phyloP scores from a whole-genome alignment of 2,888 invertebrate genomes.

The Branchipolynoe longqiensis region DNA sequence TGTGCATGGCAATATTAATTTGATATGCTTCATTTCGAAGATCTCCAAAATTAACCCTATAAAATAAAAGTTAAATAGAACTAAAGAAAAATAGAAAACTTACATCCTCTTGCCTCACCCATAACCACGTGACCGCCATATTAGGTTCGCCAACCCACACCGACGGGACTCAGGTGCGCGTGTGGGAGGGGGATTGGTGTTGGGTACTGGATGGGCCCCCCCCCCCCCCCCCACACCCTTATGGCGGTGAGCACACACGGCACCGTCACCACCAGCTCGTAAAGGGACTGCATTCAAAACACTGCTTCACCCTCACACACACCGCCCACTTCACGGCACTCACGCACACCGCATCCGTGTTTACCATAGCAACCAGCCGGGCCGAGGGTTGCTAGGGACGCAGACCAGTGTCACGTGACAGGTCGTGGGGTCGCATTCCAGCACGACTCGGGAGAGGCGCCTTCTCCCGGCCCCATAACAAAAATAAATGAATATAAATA shows the following conservation, averaged over 20 bases:
- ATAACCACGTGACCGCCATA: too few relatives aligned
- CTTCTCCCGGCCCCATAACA: too few relatives aligned
- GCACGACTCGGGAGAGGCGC: neutral
- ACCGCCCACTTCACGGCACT: slow-evolving; percentile 7
- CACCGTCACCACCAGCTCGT: too few relatives aligned
- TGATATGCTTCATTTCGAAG: too few relatives aligned
- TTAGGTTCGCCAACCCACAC: too few relatives aligned
- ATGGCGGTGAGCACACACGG: neutral
- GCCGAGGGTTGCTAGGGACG: slow-evolving; percentile 34
- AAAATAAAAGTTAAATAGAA: too few relatives aligned
- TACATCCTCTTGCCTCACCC: too few relatives aligned
- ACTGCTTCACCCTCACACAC: neutral
- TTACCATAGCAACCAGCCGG: slow-evolving; percentile 46
- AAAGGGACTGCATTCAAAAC: neutral
- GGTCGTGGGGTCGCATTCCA: too few relatives aligned
- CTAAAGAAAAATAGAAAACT: too few relatives aligned
- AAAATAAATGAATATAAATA: too few relatives aligned
- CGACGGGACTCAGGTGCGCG: neutral
- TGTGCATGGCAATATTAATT: too few relatives aligned
- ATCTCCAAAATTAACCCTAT: too few relatives aligned
- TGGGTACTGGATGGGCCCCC: neutral
- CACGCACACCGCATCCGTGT: slow-evolving; percentile 1
- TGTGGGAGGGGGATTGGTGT: neutral
- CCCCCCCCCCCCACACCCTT: neutral
- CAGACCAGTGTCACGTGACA: neutral